Base-by-base conservation (phyloP, 2,888 invertebrate species). In the Pammene aurita region DNA sequence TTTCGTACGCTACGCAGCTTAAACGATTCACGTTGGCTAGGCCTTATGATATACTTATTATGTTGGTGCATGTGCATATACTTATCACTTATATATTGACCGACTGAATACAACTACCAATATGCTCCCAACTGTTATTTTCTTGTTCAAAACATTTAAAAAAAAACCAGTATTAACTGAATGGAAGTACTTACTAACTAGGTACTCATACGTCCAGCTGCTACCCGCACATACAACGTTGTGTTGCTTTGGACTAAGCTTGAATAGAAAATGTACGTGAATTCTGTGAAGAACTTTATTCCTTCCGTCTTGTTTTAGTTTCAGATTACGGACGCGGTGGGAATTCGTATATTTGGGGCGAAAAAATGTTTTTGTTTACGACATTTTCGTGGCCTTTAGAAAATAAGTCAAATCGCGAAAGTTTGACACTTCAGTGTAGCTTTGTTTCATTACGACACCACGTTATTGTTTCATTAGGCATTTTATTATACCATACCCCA, bases 261-360 rank as follows among this genome's bases (percentile, higher is more conserved):
- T 57, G 67, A 68, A 63, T 63, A 41, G 67, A 63, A 63, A 68
- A 68, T 63, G 57, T 48, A 57, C 56, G 63, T 57, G 67, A 63
- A 68, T 62, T 68, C 57, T 63, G 63, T 63, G 48, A 18, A 67
- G 50, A 67, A 63, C 62, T 67, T 67, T 67, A 67, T 63, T 62
- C 42, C 42, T 26, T 44, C 57, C 57, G 48, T 57, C 50, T 52
- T 57, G 67, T 68, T 67, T 67, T 68, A 68, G 63, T 63, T 68
- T 52, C 16, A 41, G 63, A 68, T 68, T 68, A 63, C 67, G 62
- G 26, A 67, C 67, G 67, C 57, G 63, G 63, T 26, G 50, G 34
- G 63, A 68, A 63, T 68, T 41, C 50, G 54, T 56, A 44, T 57
- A 26, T 48, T 18, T 42, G 34, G 5, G 11, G 58, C 13, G 38